Evolutionary conservation across 2,888 invertebrate genomes (phyloP), one percentile per base, ranked within the genome.

Genomic region (Salticus scenicus): DNA sequence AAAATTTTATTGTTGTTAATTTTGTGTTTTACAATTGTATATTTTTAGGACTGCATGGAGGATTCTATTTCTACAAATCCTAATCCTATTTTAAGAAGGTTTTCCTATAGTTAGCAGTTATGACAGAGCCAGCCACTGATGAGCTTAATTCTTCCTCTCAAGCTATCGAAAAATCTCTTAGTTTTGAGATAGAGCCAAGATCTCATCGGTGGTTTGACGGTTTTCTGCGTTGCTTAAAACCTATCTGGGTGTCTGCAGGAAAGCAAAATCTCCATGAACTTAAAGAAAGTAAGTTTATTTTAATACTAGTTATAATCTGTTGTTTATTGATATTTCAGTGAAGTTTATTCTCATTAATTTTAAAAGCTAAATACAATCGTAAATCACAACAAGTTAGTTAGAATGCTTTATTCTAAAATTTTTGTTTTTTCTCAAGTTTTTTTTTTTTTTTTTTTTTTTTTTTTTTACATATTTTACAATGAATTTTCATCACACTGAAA

Each of bases 221-320:
- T 0, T 93, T 98, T 79, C 92, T 97, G 89, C 96, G 96, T 0
- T 98, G 98, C 90, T 94, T 98, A 90, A 93, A 96, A 87, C 96
- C 97, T 0, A 95, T 98, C 12, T 93, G 96, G 91, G 95, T 95
- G n/a, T 94, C 97, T 89, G 95, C 97, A 82, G 95, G 95, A 73
- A 96, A 96, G 91, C 94, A 95, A 67, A 90, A 80, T 28, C 17
- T 74, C 14, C 82, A 88, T 71, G 88, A 86, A 28, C 69, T 87
- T 67, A 88, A 88, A 90, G 86, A 76, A 80, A 71, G 86, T 86
- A 72, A 63, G n/a, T 24, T 28, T 63, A 28, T n/a, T n/a, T 57
- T 28, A 67, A 12, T 64, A n/a, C 10, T 17, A 47, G 2, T 47
- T 10, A n/a, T 47, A 2, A 17, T 14, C 17, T 12, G 12, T 37